Percentiles rank a stretch among this genome's conserved stretches.
Conservation (phyloP, 1,140 invertebrate species). For the Tetramorium simillimum region DNA sequence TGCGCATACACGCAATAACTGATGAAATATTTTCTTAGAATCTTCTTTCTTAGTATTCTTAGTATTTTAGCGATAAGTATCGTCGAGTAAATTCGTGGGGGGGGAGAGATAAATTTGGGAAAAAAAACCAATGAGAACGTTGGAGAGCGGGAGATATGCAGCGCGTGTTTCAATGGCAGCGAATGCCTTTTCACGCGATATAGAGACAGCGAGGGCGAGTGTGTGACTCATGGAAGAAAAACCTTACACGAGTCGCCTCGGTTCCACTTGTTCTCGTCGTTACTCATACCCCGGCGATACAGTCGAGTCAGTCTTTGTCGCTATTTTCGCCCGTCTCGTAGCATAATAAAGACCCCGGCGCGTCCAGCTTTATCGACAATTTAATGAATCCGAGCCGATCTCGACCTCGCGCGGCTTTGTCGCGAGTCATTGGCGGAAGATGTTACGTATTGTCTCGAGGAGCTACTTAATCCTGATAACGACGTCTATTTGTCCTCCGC, state of each 20-base stretch:
- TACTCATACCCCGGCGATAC: conserved; percentile 21
- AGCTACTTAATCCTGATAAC: conserved; percentile 33
- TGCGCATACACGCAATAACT: background rate
- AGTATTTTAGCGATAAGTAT: background rate
- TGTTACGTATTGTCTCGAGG: conserved; percentile 8
- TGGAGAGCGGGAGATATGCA: background rate
- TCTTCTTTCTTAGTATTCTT: background rate
- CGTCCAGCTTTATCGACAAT: conserved; percentile 10
- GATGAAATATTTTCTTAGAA: background rate
- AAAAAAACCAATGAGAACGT: background rate
- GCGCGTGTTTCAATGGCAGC: background rate
- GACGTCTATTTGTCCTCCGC: background rate
- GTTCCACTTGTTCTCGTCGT: conserved; percentile 54
- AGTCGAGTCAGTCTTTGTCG: conserved; percentile 29
- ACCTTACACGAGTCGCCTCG: background rate
- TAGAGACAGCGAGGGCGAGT: conserved; percentile 39
- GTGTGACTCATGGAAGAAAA: conserved; percentile 69
- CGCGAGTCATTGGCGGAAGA: background rate
- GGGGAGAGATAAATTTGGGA: background rate
- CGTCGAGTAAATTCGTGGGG: background rate
- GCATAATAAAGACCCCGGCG: background rate
- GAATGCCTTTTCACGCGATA: background rate
- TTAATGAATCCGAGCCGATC: background rate
- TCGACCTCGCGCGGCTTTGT: conserved; percentile 1
- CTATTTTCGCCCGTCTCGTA: conserved; percentile 35